Evolutionary conservation across 2,888 invertebrate species (phyloP).

Genomic region (Agonopterix arenella): DNA sequence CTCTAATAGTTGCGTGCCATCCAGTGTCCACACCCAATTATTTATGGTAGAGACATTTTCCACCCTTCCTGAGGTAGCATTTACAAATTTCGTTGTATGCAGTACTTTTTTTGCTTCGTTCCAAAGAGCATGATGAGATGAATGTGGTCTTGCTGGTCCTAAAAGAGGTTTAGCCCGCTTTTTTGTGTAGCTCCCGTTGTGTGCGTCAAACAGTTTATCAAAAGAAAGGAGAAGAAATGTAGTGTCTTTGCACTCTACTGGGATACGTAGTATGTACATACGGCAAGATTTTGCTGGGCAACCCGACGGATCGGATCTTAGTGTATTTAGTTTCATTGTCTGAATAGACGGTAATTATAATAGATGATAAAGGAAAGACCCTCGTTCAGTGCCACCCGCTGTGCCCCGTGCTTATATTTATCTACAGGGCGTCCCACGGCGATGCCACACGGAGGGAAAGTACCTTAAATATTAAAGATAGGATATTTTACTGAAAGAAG

Average conservation of each 20-base stretch:
- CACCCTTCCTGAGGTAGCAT: not conserved
- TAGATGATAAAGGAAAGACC: too few relatives aligned
- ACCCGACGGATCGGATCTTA: too few relatives aligned
- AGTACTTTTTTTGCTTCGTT: constrained; percentile 1
- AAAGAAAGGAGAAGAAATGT: constrained; percentile 10
- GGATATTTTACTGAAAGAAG: too few relatives aligned
- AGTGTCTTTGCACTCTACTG: constrained; percentile 7
- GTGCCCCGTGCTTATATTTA: too few relatives aligned
- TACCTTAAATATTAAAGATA: too few relatives aligned
- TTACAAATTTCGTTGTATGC: constrained; percentile 4
- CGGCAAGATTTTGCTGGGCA: too few relatives aligned
- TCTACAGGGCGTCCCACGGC: too few relatives aligned
- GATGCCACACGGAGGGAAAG: too few relatives aligned
- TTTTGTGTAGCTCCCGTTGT: constrained; percentile 10
- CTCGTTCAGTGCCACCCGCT: too few relatives aligned
- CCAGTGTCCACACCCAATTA: constrained; percentile 4
- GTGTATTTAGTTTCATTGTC: too few relatives aligned
- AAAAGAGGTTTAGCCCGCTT: constrained; percentile 4
- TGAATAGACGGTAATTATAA: too few relatives aligned
- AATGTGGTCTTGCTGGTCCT: constrained; percentile 8
- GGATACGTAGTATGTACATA: not conserved
- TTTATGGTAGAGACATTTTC: not conserved
- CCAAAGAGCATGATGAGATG: constrained; percentile 7
- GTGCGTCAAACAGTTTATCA: constrained; percentile 10
- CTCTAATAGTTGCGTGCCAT: constrained; percentile 1